Base-by-base conservation (phyloP, 2,888 invertebrate species). In the Drosophila fungiperda region DNA sequence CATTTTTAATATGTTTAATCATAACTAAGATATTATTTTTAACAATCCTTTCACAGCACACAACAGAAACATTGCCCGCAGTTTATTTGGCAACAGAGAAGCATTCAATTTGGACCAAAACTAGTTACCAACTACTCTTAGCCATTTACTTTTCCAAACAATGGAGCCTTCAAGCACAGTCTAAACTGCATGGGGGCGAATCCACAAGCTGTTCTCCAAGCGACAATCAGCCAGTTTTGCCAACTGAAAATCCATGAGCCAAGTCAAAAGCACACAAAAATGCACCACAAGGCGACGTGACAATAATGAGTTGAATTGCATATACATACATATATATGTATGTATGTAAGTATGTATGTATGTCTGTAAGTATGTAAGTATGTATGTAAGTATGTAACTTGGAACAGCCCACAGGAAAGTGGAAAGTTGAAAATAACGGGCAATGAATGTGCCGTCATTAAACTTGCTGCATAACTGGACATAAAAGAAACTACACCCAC, bases 271-370 rank as follows among this genome's bases (percentile, higher is more conserved):
- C 66, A 75, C 76, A 61, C 38, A 38, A 38, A 76, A 84, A 66
- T 80, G 72, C 72, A 72, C 82, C 82, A 76, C 83, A 83, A 83
- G 82, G 85, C 63, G 61, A 72, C 73, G 68, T 71, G 76, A 73
- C 73, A 78, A 86, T 87, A 87, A 87, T 88, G 82, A 83, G 84
- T 79, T 83, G 68, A 68, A 73, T 76, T 63, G 58, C 63, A 62
- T 68, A 36, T 20, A 15, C 35, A 38, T 17, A n/a, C 9, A n/a
- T 17, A 36, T 2, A 7, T 29, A 29, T 29, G 20, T 54, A 3
- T 48, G 17, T 63, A 26, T 4, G 26, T 26, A 26, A 4, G 26
- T 58, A 23, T 65, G 38, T 52, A 4, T 49, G 17, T 5, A 3
- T n/a, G n/a, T n/a, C n/a, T 48, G n/a, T 63, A 35, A 55, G 67